Conservation (phyloP, 2,888 invertebrate species). For the Drosophila cyrtoloma region DNA sequence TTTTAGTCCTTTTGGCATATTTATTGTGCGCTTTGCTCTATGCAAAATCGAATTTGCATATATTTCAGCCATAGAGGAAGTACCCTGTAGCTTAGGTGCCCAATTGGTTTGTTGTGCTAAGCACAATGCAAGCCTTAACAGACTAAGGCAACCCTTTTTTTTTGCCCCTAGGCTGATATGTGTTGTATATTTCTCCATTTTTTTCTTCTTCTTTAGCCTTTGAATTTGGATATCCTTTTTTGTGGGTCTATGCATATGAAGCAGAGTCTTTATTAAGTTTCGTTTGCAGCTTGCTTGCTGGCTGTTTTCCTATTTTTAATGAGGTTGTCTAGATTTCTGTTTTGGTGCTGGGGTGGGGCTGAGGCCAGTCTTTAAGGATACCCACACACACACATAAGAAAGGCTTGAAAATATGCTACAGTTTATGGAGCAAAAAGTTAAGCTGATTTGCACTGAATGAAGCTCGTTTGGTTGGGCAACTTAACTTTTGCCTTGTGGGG, state of each 20-base stretch:
- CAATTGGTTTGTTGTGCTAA: conserved; percentile 65
- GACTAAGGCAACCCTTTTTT: conserved; percentile 59
- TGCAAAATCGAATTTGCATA: conserved; percentile 69
- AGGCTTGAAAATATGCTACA: conserved; percentile 59
- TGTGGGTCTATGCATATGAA: conserved; percentile 23
- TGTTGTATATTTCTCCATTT: conserved; percentile 13
- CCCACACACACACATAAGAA: conserved; percentile 5
- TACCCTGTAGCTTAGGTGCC: conserved; percentile 48
- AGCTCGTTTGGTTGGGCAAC: conserved; percentile 63
- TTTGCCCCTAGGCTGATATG: conserved; percentile 46
- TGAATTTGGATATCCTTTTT: conserved; percentile 47
- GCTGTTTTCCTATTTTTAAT: conserved; percentile 62
- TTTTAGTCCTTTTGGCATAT: conserved; percentile 33
- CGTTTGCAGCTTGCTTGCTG: conserved; percentile 51
- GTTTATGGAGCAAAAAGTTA: conserved; percentile 70
- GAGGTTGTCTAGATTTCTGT: conserved; percentile 66
- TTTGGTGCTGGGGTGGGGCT: neutral
- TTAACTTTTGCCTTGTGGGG: conserved; percentile 65
- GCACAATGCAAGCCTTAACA: conserved; percentile 56
- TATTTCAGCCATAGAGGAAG: conserved; percentile 38
- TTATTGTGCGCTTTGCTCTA: conserved; percentile 47
- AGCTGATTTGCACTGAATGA: conserved; percentile 68
- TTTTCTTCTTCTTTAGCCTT: conserved; percentile 13
- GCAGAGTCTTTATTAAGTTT: conserved; percentile 57
- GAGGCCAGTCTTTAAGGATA: conserved; percentile 27